phyloP scores from a whole-genome alignment of 2,797 vertebrate genomes.

The Phrynocephalus vlangalii region DNA sequence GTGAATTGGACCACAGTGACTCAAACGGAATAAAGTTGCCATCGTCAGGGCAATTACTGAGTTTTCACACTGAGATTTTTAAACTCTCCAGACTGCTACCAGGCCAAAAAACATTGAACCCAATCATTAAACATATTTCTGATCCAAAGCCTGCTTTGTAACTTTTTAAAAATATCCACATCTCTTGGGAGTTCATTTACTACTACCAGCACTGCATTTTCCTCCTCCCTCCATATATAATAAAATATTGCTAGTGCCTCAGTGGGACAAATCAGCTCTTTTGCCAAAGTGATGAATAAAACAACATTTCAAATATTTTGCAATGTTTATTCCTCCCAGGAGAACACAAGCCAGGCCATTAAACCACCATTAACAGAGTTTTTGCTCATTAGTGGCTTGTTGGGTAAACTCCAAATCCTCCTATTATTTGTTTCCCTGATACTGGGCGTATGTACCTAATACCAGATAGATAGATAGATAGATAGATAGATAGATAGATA shows the following conservation, averaged over 20 bases:
- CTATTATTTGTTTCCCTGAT: neutral
- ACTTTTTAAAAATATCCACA: neutral
- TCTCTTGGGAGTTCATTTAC: slow-evolving; percentile 7
- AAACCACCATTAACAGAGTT: neutral
- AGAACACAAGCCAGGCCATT: neutral
- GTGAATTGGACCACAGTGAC: slow-evolving; percentile 26
- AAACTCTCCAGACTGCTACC: neutral
- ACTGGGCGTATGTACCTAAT: no score
- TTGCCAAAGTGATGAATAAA: slow-evolving; percentile 7
- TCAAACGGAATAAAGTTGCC: neutral
- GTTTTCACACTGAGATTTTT: neutral
- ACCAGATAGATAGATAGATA: no score
- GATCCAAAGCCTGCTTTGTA: neutral
- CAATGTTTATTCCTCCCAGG: slow-evolving; percentile 22
- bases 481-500: no score
- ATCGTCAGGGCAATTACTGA: slow-evolving; percentile 14
- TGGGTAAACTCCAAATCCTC: neutral
- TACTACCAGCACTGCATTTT: neutral
- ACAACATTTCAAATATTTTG: slow-evolving; percentile 3
- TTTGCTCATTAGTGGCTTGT: neutral
- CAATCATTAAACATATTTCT: slow-evolving; percentile 7
- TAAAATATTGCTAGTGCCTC: slow-evolving; percentile 18
- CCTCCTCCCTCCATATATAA: neutral
- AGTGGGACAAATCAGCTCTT: slow-evolving; percentile 10
- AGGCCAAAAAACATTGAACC: neutral